Conservation (phyloP, 2,113 vertebrate genomes). For the Sinocyclocheilus grahami region DNA sequence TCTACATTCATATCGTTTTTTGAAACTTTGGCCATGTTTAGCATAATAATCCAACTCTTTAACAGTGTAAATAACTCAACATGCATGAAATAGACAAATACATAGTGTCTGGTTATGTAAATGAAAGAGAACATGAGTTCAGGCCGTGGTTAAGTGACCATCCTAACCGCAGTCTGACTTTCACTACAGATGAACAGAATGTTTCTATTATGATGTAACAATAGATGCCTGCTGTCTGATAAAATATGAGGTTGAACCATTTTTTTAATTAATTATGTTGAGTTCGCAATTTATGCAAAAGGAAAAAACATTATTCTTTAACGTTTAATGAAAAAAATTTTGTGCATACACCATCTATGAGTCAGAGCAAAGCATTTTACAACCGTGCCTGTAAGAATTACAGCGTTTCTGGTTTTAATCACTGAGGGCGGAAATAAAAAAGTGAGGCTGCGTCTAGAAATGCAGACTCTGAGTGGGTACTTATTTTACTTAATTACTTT, state of each 20-base stretch:
- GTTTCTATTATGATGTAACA: neutral
- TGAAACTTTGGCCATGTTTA: no score
- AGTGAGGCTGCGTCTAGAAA: neutral
- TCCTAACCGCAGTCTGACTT: neutral
- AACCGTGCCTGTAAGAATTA: neutral
- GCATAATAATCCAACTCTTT: no score
- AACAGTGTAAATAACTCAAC: no score
- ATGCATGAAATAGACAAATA: neutral
- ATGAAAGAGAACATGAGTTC: slow-evolving; percentile 22
- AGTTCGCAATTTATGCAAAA: neutral
- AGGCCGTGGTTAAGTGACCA: neutral
- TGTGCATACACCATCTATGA: neutral
- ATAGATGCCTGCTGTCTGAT: neutral
- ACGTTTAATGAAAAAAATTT: neutral
- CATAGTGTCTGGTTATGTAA: slow-evolving; percentile 13
- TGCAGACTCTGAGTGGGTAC: neutral
- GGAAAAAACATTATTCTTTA: neutral
- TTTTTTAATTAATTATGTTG: neutral
- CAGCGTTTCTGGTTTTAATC: neutral
- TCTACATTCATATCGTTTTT: no score
- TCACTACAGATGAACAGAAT: neutral
- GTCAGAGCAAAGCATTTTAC: neutral
- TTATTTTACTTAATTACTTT: neutral
- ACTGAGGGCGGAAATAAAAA: neutral
- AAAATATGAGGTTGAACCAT: neutral